Evolutionary conservation across 2,113 vertebrate species (phyloP).

Genomic region (Canis aureus): DNA sequence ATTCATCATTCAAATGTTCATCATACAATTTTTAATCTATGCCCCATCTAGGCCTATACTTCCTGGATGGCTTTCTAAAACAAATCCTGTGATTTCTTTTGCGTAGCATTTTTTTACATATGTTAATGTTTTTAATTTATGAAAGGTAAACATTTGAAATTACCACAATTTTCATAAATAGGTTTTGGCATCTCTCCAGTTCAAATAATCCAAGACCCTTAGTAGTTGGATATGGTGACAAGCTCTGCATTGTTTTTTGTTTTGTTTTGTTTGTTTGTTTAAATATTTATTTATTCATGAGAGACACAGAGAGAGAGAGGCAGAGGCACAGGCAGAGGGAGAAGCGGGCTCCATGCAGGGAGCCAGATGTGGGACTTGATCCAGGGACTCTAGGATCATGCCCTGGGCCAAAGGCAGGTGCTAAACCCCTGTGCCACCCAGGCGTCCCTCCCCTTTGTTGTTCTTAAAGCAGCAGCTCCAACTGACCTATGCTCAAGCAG

Average conservation of each 20-base stretch:
- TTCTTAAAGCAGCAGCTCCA: neutral
- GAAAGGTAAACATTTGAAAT: slow-evolving; percentile 9
- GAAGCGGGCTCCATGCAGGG: too few relatives aligned
- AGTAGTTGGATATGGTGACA: too few relatives aligned
- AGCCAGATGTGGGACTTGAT: too few relatives aligned
- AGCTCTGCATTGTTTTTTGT: neutral
- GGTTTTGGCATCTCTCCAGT: neutral
- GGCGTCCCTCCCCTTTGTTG: neutral
- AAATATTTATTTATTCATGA: too few relatives aligned
- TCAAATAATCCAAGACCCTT: neutral
- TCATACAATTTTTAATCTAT: neutral
- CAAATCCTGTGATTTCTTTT: neutral
- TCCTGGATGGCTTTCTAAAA: slow-evolving; percentile 21
- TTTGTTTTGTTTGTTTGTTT: too few relatives aligned
- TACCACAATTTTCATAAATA: neutral
- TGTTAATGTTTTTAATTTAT: neutral
- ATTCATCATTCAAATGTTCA: neutral
- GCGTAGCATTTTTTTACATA: neutral
- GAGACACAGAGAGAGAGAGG: too few relatives aligned
- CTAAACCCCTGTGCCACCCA: too few relatives aligned
- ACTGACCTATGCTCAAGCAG: neutral
- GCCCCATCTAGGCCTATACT: neutral
- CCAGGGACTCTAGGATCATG: too few relatives aligned
- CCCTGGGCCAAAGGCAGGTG: too few relatives aligned
- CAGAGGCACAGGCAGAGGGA: too few relatives aligned